Evolutionary conservation across 2,113 vertebrate species (phyloP), one percentile per base, ranked within the genome.

Genomic region (Salvelinus namaycush): DNA sequence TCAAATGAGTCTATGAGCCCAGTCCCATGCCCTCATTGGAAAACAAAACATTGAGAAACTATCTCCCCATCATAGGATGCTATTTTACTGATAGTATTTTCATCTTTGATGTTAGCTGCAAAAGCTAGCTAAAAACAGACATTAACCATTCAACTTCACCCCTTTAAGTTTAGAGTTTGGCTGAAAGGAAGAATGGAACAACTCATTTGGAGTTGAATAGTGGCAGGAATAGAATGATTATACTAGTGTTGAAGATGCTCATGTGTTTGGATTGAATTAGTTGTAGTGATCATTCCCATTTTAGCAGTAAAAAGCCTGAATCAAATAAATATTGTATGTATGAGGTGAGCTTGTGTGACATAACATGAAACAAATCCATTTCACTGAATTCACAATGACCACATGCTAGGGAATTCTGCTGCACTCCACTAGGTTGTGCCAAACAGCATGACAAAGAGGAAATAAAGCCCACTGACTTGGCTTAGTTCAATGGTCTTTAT

Each of bases 21-120:
- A 76, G 82, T 72, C 83, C 84, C 79, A 24, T 76, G 84, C 79
- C 86, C 75, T 84, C 85, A 34, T 78, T 76, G 57, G 68, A 76
- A 81, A 84, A 68, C 81, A 83, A 86, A 76, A 67, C 75, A 81
- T 81, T 87, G 78, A 84, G 78, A 81, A 83, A 79, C 73, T n/a
- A 54, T 81, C 76, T 85, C 60, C 8, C 24, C 85, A 77, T 79
- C 44, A 60, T 69, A 81, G 78, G 24, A 82, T 73, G 72, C 72
- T 78, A 54, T 79, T 82, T 72, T 67, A 39, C 62, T 68, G 70
- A 24, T 65, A 26, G 75, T 70, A 71, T 79, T 92, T 94, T 92
- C 93, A 94, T 93, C 91, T 93, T 93, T 94, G 92, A 93, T 97
- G 96, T 96, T 95, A 92, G 93, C 89, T 91, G 93, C 89, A 89